Evolutionary conservation across 2,113 vertebrate species (phyloP), one percentile per base, ranked within the genome.

Genomic region (Monarcha castaneiventris): DNA sequence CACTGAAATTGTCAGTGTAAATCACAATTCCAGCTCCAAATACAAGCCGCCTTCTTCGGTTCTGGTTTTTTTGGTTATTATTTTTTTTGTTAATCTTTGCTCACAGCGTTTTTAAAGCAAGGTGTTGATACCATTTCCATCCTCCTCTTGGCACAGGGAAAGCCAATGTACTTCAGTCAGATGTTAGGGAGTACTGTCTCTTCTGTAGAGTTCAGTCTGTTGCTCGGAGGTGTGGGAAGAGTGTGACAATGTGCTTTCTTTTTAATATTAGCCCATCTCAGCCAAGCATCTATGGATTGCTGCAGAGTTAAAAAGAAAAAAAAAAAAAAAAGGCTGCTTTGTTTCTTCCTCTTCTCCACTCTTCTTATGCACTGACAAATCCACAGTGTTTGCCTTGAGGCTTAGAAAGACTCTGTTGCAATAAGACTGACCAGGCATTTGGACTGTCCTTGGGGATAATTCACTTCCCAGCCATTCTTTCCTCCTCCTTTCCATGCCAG

Each of bases 191-290:
- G 84, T 68, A 76, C 64, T 90, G 89, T 91, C 90, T 93, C 75
- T 90, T 74, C 89, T 94, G 85, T 4, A 69, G 66, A 22, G 88
- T 75, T 94, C 93, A 88, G 84, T 93, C 95, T 94, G 88, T 94
- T 95, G 81, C 92, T 94, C 2, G 0, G 74, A 94, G 92, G 71
- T 92, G 89, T 96, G 73, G 93, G 93, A 80, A 96, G 93, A 87
- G 89, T 92, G 94, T 85, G 90, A 95, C 93, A 97, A 87, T 92
- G 91, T 81, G 68, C 82, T 94, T 97, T 93, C 89, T 86, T 93
- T 93, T 97, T 96, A 96, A 97, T 97, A 96, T 94, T 96, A 90
- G 96, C 95, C 96, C 89, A 82, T 97, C 91, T 88, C 97, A 97
- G 95, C 96, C 93, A 74, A 93, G 75, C 58, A 76, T 76, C 83